Evolutionary conservation across 2,797 vertebrate species (phyloP).

Genomic region (Eulemur coronatus): DNA sequence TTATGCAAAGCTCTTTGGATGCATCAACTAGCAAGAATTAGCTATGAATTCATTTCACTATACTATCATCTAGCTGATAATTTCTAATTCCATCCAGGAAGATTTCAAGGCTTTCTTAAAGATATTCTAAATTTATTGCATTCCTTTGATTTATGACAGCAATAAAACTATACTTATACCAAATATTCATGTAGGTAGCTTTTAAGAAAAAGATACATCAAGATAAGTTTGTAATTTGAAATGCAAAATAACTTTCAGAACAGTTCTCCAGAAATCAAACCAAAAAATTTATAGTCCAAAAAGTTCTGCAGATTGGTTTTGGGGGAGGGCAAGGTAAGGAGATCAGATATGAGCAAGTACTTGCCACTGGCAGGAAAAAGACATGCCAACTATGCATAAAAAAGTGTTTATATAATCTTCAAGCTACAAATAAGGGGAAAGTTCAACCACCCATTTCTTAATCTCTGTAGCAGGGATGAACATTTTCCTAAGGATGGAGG

Average conservation of each 20-base stretch:
- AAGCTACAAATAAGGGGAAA: neutral
- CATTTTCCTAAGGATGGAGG: neutral
- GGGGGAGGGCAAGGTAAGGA: too few species aligned
- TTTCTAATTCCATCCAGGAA: neutral
- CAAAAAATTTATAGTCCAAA: neutral
- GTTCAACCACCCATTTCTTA: neutral
- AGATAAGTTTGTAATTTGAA: neutral
- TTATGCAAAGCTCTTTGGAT: neutral
- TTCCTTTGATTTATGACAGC: neutral
- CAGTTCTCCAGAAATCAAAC: neutral
- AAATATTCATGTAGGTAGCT: neutral
- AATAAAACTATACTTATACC: neutral
- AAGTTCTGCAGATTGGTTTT: neutral
- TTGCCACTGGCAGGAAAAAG: neutral
- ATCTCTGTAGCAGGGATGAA: neutral
- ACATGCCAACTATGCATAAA: neutral
- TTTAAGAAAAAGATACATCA: neutral
- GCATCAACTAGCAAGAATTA: neutral
- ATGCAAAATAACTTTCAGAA: slow-evolving; percentile 9
- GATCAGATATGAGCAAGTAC: neutral
- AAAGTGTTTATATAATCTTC: neutral
- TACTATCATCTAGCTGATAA: neutral
- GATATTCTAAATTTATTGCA: neutral
- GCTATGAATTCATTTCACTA: neutral
- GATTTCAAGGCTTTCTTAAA: slow-evolving; percentile 21